Conservation (phyloP, 2,797 vertebrate genomes). For the Nyctibius grandis region DNA sequence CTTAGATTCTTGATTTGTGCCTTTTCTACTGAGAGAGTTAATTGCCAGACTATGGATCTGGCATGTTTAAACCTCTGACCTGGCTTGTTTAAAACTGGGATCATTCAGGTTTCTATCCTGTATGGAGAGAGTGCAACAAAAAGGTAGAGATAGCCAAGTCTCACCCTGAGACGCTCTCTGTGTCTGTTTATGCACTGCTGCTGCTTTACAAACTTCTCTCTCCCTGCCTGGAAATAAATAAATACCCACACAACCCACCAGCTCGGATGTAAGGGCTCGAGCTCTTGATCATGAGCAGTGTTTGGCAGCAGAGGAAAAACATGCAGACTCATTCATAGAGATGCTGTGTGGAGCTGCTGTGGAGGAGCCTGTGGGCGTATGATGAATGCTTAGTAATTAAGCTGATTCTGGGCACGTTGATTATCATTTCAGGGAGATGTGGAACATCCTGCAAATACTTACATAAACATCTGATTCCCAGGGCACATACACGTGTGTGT, state of each 20-base stretch:
- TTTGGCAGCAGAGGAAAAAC: neutral
- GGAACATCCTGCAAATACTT: constrained; percentile 34
- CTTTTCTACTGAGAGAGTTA: neutral
- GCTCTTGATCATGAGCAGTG: neutral
- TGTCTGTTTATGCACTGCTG: neutral
- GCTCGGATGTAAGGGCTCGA: neutral
- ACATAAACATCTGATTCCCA: constrained; percentile 39
- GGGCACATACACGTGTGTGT: neutral
- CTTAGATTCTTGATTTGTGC: neutral
- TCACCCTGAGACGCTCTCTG: neutral
- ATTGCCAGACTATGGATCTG: neutral
- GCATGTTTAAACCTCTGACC: neutral
- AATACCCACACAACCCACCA: neutral
- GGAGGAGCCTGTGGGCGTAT: constrained; percentile 3
- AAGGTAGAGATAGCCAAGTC: neutral
- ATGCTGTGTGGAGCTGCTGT: neutral
- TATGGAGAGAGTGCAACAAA: neutral
- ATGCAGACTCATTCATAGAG: constrained; percentile 1
- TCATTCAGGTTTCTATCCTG: neutral
- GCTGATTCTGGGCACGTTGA: constrained; percentile 15
- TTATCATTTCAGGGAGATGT: constrained; percentile 30
- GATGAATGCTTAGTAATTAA: constrained; percentile 51
- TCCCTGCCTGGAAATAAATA: neutral
- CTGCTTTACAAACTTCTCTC: neutral
- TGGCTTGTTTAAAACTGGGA: neutral